Evolutionary conservation across 2,113 vertebrate species (phyloP).

Genomic region (Oreocharis arfaki): DNA sequence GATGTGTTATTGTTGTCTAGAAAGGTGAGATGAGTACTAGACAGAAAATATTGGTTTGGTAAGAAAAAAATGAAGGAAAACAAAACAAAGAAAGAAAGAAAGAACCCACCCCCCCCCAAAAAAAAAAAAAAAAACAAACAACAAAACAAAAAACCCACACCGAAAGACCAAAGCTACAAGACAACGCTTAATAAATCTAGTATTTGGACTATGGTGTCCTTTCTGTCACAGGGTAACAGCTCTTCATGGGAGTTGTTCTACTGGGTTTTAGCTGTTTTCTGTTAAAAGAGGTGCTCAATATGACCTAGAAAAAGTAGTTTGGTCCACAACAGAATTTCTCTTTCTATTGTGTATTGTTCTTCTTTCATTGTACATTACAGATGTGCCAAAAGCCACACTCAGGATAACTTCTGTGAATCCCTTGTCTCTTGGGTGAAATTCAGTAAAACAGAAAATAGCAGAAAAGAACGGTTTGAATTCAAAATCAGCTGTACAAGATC

Average conservation of each 20-base stretch:
- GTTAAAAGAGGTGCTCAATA: neutral
- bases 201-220: neutral
- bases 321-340: neutral
- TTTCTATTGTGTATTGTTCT: neutral
- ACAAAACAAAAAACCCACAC: no score
- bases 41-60: neutral
- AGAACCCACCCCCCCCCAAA: fast-evolving
- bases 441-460: neutral
- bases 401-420: neutral
- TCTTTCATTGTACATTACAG: neutral
- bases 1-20: neutral
- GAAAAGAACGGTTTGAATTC: neutral
- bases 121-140: no score
- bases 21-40: neutral
- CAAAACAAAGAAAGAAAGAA: neutral
- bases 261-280: neutral
- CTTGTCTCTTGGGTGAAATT: neutral
- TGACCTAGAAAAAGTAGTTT: neutral
- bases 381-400: neutral
- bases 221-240: neutral
- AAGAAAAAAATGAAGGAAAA: neutral
- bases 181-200: neutral
- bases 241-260: neutral
- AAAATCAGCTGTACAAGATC: neutral
- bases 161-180: neutral